Evolutionary conservation across 2,113 vertebrate species (phyloP).

Genomic region (Siniperca knerii): DNA sequence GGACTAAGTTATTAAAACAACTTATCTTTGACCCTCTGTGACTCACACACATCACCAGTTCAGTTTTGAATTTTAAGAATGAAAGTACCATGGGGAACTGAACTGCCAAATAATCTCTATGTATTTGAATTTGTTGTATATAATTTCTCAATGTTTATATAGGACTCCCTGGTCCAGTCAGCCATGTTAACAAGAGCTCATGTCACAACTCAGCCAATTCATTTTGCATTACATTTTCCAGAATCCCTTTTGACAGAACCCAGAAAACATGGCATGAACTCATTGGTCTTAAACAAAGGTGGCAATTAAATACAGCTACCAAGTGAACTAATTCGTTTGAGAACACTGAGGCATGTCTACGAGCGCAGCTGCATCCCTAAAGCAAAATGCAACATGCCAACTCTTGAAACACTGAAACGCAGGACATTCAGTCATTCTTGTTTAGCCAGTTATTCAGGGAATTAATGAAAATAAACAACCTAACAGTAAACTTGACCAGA

Average conservation of each 20-base stretch:
- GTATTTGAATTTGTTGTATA: background rate
- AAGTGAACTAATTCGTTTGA: constrained; percentile 1
- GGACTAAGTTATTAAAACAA: background rate
- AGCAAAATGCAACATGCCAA: background rate
- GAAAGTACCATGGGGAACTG: background rate
- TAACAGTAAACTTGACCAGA: background rate
- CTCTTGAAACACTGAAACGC: background rate
- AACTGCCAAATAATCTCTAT: background rate
- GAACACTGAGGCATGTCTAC: background rate
- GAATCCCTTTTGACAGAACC: constrained; percentile 14
- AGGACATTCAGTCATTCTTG: no score
- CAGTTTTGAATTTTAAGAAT: background rate
- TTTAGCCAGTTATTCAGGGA: background rate
- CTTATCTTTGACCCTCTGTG: background rate
- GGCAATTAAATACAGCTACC: constrained; percentile 2
- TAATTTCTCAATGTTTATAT: background rate
- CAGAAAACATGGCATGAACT: constrained; percentile 3
- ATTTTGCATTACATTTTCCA: constrained; percentile 12
- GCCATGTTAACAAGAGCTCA: constrained; percentile 1
- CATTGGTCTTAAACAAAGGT: background rate
- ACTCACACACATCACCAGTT: background rate
- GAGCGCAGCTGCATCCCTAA: background rate
- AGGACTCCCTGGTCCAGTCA: background rate
- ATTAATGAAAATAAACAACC: background rate
- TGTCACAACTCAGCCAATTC: background rate